Conservation (phyloP, 2,888 invertebrate genomes). For the Andrena bucephala region DNA sequence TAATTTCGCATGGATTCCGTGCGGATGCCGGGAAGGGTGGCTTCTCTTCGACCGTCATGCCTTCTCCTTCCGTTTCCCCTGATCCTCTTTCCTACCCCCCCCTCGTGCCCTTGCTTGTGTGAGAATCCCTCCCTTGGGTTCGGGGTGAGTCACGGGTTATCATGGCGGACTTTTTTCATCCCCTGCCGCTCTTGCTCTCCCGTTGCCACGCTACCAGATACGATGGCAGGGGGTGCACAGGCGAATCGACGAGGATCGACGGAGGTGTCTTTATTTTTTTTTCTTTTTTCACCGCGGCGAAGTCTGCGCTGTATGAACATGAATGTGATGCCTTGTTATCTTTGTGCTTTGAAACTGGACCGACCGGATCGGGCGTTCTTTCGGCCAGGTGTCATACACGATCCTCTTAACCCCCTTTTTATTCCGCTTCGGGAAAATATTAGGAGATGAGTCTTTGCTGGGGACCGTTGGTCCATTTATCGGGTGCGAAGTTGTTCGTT, state of each 20-base stretch:
- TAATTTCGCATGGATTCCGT: conserved; percentile 63
- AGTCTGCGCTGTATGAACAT: conserved; percentile 12
- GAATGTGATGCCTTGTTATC: conserved; percentile 39
- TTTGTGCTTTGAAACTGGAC: conserved; percentile 55
- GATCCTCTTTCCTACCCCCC: conserved; percentile 24
- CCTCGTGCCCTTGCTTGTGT: not conserved
- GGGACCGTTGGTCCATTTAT: conserved; percentile 37
- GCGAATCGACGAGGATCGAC: conserved; percentile 44
- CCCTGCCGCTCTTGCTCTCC: conserved; percentile 47
- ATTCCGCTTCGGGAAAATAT: conserved; percentile 49
- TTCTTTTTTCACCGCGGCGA: not conserved
- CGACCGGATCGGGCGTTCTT: conserved; percentile 51
- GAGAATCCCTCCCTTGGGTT: conserved; percentile 55
- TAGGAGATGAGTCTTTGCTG: conserved; percentile 37
- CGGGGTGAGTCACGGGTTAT: conserved; percentile 62
- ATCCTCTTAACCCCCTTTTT: conserved; percentile 45
- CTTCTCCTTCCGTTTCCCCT: conserved; percentile 41
- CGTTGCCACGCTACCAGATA: conserved; percentile 57
- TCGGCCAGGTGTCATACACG: conserved; percentile 53
- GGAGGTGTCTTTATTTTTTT: conserved; percentile 53
- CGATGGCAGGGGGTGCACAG: conserved; percentile 21
- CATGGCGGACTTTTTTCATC: conserved; percentile 65
- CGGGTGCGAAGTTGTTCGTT: conserved; percentile 46
- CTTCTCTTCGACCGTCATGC: conserved; percentile 38
- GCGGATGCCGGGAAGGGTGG: conserved; percentile 55